Percentiles rank a stretch among this genome's conserved stretches.
phyloP scores from a whole-genome alignment of 30 jellyfish, hydroid and myxozoan species.

The Hydractinia echinata region DNA sequence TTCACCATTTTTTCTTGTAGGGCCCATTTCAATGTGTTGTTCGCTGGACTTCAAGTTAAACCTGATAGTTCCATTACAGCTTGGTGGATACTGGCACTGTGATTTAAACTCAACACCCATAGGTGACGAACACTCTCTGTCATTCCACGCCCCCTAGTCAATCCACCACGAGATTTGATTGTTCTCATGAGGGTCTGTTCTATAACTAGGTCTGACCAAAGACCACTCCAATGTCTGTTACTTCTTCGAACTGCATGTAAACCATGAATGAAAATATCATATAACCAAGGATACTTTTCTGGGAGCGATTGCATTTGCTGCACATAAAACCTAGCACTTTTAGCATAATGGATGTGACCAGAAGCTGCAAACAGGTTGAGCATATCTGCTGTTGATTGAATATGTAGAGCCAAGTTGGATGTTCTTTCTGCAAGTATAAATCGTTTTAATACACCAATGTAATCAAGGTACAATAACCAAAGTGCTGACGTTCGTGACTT shows the following conservation, averaged over 20 bases:
- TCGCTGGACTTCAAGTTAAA: conserved; percentile 29
- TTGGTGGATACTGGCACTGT: conserved; percentile 21
- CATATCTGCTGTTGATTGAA: conserved; percentile 21
- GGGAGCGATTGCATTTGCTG: conserved; percentile 45
- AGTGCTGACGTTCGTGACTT: conserved; percentile 4
- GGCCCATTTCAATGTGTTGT: conserved; percentile 45
- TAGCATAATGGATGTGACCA: conserved; percentile 50
- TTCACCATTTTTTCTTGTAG: conserved; percentile 19
- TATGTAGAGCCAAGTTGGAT: conserved; percentile 39
- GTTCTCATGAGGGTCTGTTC: conserved; percentile 59
- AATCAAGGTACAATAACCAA: conserved; percentile 45
- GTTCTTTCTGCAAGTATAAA: conserved; percentile 49
- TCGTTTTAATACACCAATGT: conserved; percentile 1
- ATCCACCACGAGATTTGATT: conserved; percentile 43
- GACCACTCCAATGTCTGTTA: conserved; percentile 36
- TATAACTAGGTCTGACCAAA: conserved; percentile 50
- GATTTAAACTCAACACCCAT: conserved; percentile 35
- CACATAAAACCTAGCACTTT: conserved; percentile 37
- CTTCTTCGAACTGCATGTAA: conserved; percentile 29
- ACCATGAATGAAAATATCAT: conserved; percentile 15
- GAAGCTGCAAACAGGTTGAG: conserved; percentile 45
- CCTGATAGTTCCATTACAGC: conserved; percentile 44
- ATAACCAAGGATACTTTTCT: conserved; percentile 37
- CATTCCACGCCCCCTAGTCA: conserved; percentile 57
- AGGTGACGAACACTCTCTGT: conserved; percentile 24